Base-by-base conservation (phyloP, 2,113 vertebrate genomes). In the Psilopsiagon aymara region DNA sequence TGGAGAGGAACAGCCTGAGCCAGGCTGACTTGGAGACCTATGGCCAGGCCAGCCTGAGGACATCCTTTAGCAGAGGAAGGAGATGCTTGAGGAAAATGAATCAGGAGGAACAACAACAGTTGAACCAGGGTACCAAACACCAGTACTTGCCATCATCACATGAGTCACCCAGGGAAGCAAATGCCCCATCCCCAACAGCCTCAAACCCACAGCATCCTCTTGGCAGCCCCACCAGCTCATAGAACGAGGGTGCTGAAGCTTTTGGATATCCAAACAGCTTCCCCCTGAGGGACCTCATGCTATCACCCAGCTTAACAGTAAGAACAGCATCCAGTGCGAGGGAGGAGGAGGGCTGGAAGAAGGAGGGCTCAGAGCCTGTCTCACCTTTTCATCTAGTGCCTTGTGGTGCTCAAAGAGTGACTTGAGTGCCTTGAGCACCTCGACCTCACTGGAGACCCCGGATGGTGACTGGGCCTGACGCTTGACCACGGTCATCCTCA, bases 401-500 rank as follows among this genome's bases (percentile, higher is more conserved):
- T 99, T 99, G 98, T 99, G 99, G 96, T 99, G 99, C 97, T 99
- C 99, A 92, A 99, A 99, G 69, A 99, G 97, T 0, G 99, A 99
- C 97, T 99, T 99, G 81, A 99, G 98, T 6, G 99, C 99, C 97
- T 99, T 99, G 92, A 99, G 98, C 94, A 99, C 99, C 98, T 99
- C 99, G 77, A 99, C 99, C 96, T 99, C 99, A 33, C 99, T 99
- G 98, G 99, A 99, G 44, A 99, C 99, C 35, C 99, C 99, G 0
- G 99, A 99, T 0, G 99, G 99, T 0, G 99, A 99, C 94, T 99
- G 99, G 46, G 99, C 98, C 97, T 99, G 99, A 53, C 99, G 98
- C 95, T 99, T 99, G 93, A 99, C 99, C 98, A 99, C 99, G 2
- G 99, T 99, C 99, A 99, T 99, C 96, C 99, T 98, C 95, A 99